A percentile compares a stretch with the other conserved stretches of the same genome.
Evolutionary conservation across 2,113 vertebrate genomes (phyloP).

Genomic region (Dipodomys ordii): DNA sequence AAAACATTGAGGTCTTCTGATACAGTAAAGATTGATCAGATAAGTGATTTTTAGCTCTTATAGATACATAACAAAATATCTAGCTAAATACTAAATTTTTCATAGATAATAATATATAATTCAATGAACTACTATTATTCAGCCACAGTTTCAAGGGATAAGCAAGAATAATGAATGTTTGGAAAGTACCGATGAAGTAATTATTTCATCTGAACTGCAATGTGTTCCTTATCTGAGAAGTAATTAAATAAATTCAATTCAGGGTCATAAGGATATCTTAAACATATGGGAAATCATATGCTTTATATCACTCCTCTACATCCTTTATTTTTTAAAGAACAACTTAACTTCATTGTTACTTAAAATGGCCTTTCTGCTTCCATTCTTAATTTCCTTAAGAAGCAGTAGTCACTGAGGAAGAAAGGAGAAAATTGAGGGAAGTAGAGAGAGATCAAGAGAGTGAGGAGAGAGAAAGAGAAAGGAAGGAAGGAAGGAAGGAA

Average conservation of each 20-base stretch:
- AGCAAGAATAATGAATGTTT: conserved; percentile 37
- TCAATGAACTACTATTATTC: conserved; percentile 26
- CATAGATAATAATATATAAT: conserved; percentile 50
- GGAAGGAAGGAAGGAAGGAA: too few species aligned
- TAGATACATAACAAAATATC: not conserved
- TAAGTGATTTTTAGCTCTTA: not conserved
- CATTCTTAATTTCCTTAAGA: conserved; percentile 22
- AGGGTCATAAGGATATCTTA: conserved; percentile 64
- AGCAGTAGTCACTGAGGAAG: not conserved
- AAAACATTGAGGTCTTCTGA: not conserved
- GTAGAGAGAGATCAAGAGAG: too few species aligned
- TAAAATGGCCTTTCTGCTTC: conserved; percentile 19
- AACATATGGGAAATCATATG: conserved; percentile 46
- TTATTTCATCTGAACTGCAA: conserved; percentile 35
- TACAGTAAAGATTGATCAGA: not conserved
- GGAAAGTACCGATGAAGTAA: conserved; percentile 29
- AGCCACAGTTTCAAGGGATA: conserved; percentile 7
- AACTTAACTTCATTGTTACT: conserved; percentile 27
- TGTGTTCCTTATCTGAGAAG: conserved; percentile 40
- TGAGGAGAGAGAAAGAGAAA: too few species aligned
- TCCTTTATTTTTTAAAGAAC: conserved; percentile 53
- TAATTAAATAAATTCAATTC: conserved; percentile 71
- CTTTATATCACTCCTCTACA: conserved; percentile 32
- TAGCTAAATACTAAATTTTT: not conserved
- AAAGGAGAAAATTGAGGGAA: not conserved